A percentile compares a stretch with the other conserved stretches of the same genome.
These are phyloP conservation scores for Threskiornis aethiopicus DNA, from an alignment of 2,797 vertebrate genomes.

Conservation along the genomic window DNA sequence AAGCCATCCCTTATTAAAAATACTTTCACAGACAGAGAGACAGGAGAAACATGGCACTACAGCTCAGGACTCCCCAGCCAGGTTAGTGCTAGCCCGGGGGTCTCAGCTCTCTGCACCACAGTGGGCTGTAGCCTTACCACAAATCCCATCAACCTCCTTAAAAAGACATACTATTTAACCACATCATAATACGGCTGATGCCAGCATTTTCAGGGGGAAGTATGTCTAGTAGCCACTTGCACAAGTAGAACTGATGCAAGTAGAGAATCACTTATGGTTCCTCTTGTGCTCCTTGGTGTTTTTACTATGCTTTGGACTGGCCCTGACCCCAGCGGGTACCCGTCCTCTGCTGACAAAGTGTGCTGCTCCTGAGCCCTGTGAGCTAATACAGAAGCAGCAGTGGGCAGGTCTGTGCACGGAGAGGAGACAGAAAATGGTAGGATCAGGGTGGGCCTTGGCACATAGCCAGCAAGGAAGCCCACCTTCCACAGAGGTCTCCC, in stretches of 20 bases:
- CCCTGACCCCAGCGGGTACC: fast-evolving
- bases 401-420: background rate
- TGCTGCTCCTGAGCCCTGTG: fast-evolving
- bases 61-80: background rate
- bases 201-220: background rate
- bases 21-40: background rate
- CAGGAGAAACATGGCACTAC: background rate
- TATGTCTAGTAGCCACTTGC: background rate
- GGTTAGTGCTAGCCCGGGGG: background rate
- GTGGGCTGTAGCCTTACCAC: background rate
- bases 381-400: background rate
- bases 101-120: background rate
- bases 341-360: background rate
- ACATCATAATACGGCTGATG: background rate
- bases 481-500: background rate
- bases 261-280: background rate
- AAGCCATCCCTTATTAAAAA: background rate
- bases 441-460: background rate
- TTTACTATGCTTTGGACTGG: background rate
- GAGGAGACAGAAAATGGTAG: background rate
- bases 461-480: background rate
- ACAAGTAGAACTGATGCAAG: background rate
- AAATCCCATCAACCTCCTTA: background rate
- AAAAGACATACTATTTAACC: background rate
- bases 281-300: background rate